Percentiles rank a stretch among this genome's conserved stretches.
phyloP scores from a whole-genome alignment of 2,113 vertebrate species.

The Lampris incognitus region DNA sequence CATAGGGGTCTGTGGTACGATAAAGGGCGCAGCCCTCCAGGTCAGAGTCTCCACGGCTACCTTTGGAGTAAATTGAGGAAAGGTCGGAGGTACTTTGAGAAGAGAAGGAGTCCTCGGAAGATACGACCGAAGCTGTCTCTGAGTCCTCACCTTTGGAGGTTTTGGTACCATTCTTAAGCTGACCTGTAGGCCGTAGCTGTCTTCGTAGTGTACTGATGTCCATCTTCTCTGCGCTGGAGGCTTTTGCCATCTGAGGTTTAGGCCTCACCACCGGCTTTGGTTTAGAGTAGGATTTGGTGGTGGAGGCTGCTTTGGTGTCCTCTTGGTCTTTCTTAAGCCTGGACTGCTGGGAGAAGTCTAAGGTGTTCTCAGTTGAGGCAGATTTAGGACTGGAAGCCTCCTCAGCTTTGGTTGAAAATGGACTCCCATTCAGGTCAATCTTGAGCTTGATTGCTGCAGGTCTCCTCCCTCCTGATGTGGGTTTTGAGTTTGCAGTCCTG shows the following conservation, averaged over 20 bases:
- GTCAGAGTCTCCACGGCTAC: constrained; percentile 87
- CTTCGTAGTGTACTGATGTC: constrained; percentile 95
- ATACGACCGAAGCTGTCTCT: constrained; percentile 87
- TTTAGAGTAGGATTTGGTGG: constrained; percentile 84
- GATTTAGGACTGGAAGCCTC: constrained; percentile 87
- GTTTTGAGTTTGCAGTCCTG: constrained; percentile 79
- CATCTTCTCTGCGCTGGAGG: constrained; percentile 94
- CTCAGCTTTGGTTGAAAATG: constrained; percentile 69
- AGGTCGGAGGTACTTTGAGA: constrained; percentile 91
- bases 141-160: constrained; percentile 92
- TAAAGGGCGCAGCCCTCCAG: constrained; percentile 82
- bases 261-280: constrained; percentile 94
- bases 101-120: constrained; percentile 88
- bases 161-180: constrained; percentile 90
- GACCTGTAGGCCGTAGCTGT: constrained; percentile 92
- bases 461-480: constrained; percentile 84
- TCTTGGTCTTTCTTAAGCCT: constrained; percentile 83
- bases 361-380: constrained; percentile 86
- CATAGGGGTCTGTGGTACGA: constrained; percentile 91
- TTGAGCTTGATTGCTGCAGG: constrained; percentile 85
- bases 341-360: constrained; percentile 60
- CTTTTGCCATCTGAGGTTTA: constrained; percentile 92
- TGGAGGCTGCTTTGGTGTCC: constrained; percentile 77
- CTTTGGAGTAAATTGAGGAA: constrained; percentile 85
- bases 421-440: constrained; percentile 84